Conservation (phyloP, 1,140 invertebrate species). For the Musca vetustissima region DNA sequence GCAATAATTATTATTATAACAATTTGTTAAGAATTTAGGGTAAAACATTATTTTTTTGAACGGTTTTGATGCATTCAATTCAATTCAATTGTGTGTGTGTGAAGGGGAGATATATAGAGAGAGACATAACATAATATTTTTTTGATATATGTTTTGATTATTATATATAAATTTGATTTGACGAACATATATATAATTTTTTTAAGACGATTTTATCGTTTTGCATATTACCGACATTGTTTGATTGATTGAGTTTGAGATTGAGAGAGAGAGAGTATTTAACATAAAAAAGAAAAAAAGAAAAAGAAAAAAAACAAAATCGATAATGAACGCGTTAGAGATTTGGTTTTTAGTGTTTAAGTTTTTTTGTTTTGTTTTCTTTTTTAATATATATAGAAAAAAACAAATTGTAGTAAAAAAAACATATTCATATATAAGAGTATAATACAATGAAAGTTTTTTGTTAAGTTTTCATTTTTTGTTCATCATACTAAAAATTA, state of each 20-base stretch:
- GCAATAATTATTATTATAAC: conserved; percentile 10
- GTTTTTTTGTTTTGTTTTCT: conserved; percentile 11
- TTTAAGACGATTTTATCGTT: conserved; percentile 41
- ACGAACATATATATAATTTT: conserved; percentile 58
- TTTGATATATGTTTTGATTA: conserved; percentile 47
- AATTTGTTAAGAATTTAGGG: conserved; percentile 5
- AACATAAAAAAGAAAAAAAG: conserved; percentile 54
- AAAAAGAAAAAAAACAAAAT: conserved; percentile 55
- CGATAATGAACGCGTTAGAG: conserved; percentile 57
- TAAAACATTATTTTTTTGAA: not conserved
- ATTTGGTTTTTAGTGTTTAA: conserved; percentile 42
- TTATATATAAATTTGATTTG: conserved; percentile 55
- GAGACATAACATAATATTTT: conserved; percentile 21
- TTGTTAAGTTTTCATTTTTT: too few species aligned
- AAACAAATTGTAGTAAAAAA: conserved; percentile 18
- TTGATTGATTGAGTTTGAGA: conserved; percentile 12
- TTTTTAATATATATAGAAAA: too few species aligned
- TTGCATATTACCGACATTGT: conserved; percentile 42
- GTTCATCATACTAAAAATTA: not conserved
- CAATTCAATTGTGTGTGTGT: conserved; percentile 2
- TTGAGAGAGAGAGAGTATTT: conserved; percentile 2
- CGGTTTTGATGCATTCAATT: conserved; percentile 3
- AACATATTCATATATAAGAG: conserved; percentile 17
- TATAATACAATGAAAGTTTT: conserved; percentile 20
- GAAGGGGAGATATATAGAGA: not conserved